Base-by-base conservation (phyloP, 2,888 invertebrate genomes). In the Latrodectus hesperus region DNA sequence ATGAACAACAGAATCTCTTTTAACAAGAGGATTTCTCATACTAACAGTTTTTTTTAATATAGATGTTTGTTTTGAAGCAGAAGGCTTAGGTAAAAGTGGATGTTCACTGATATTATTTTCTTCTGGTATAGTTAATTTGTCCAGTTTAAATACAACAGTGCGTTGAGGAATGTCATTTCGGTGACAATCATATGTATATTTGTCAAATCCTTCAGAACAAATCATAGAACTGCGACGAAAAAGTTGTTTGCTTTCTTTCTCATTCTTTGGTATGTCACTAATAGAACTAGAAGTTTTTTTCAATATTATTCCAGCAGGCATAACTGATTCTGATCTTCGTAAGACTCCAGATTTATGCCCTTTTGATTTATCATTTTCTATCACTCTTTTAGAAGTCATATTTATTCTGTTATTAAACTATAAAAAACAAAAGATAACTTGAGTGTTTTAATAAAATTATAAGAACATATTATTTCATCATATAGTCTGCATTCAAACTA, bases 1-100 rank as follows among this genome's bases (percentile, higher is more conserved):
- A 78, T 90, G 90, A 3, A 90, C 90, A 55, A 90, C 89, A 77
- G 90, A 90, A 79, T 90, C 88, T 64, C 90, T 76, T 90, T 90
- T 90, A 11, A 90, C 79, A 53, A 83, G 75, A 49, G 83, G 73
- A 72, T 71, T 75, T 71, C 82, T 83, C 52, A 70, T 38, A 70
- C 78, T 83, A 11, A 53, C 51, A 72, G 49, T 76, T 81, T 86
- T 84, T 60, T 75, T 77, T 52, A 84, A 77, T 72, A 86, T 72
- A 65, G 81, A 81, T 38, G 72, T 72, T 65, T 64, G 72, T 68
- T 77, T 77, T 4, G 14, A 52, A 49, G 75, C 17, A 84, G 74
- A 8, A 84, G 74, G 75, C 49, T 75, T 82, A 5, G 73, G 51
- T 10, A 55, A 26, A 16, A 64, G 22, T n/a, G 51, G 17, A 60